Base-by-base conservation (phyloP, 2,797 vertebrate genomes). In the Acridotheres tristis region DNA sequence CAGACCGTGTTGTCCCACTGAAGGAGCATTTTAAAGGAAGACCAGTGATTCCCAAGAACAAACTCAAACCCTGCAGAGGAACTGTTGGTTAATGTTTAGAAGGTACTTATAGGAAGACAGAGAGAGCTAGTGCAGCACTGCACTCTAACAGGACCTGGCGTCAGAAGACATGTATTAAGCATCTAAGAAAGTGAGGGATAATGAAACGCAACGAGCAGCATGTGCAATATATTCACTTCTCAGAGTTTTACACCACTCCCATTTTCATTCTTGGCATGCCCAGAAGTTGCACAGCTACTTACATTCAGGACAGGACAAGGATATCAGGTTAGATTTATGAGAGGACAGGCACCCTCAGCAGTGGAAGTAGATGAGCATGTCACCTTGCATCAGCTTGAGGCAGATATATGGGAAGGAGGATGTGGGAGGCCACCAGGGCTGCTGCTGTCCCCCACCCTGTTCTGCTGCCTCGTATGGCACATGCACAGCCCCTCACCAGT, bases 291-390 rank as follows among this genome's bases (percentile, higher is more conserved):
- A 43, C 53, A 71, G 63, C 51, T 74, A 19, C 51, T 76, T 69
- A 40, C 21, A 85, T 34, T 29, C 72, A 77, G 68, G 68, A 72
- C 38, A 80, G 53, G 38, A 90, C 55, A 80, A 55, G 2, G 23
- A 9, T 22, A 61, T 6, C 34, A 53, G 34, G 25, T 74, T 77
- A 83, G 75, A 95, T 83, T 94, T 92, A 80, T 67, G 63, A 88
- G 71, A 51, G 47, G 34, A 65, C 38, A 61, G n/a, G 68, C 57
- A 74, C 7, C 16, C 51, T 82, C 45, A 77, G 57, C 9, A 9
- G 38, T 61, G 54, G 62, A 43, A 89, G 83, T 13, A 77, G 79
- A 91, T 84, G 54, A 85, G n/a, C 57, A 51, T 22, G 19, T 65
- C 0, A 4, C 42, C 36, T 67, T 73, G 47, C 9, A 8, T 45